These are phyloP conservation scores for Varroa destructor DNA, from an alignment of 1,140 invertebrate species.

Conservation along the genomic window DNA sequence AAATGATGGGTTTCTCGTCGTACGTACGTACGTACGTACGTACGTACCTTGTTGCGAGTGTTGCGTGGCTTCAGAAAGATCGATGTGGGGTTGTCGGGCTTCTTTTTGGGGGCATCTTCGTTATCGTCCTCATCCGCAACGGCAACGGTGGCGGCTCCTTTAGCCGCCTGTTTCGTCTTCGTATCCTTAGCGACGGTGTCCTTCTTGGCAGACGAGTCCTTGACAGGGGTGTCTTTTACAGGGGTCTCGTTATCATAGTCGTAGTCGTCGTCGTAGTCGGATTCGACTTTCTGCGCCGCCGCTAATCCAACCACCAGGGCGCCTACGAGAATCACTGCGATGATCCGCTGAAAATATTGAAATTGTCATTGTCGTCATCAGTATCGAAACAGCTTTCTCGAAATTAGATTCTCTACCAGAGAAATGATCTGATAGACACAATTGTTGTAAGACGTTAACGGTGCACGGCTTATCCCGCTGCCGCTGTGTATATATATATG, in stretches of 20 bases:
- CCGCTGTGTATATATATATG: no score
- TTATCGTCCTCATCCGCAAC: not conserved
- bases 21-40: no score
- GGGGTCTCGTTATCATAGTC: slow-evolving; percentile 20
- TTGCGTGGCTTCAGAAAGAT: slow-evolving; percentile 22
- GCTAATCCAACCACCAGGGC: slow-evolving; percentile 8
- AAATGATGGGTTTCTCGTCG: no score
- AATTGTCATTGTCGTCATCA: not conserved
- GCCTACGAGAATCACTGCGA: not conserved
- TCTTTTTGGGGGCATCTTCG: not conserved
- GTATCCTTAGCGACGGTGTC: not conserved
- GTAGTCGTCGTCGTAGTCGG: slow-evolving; percentile 23
- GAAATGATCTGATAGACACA: no score
- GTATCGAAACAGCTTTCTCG: no score
- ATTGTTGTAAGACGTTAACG: no score
- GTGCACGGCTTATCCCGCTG: no score
- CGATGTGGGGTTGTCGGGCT: not conserved
- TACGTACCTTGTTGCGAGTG: slow-evolving; percentile 20
- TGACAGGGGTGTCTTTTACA: slow-evolving; percentile 3
- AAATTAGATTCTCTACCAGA: no score
- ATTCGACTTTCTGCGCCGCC: not conserved
- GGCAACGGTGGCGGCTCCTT: not conserved
- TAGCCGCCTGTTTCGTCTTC: not conserved
- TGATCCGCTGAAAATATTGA: slow-evolving; percentile 10
- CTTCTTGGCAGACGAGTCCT: not conserved